A percentile compares a stretch with the other conserved stretches of the same genome.
phyloP scores from a whole-genome alignment of 2,797 vertebrate species.

The Fistularia tabacaria region DNA sequence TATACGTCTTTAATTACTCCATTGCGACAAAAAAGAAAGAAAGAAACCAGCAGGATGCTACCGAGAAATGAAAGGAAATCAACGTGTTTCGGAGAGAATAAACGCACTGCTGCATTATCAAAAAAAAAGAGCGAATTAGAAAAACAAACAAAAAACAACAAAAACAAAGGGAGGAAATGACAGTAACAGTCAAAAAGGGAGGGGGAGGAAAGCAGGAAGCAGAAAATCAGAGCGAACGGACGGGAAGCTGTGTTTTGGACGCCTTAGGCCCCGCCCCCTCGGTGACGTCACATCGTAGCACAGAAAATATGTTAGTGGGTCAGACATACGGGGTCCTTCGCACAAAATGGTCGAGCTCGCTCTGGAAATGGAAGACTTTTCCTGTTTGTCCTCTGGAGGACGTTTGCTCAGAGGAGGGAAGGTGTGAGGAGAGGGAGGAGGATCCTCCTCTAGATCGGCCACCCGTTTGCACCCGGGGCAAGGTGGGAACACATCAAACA shows the following conservation, averaged over 20 bases:
- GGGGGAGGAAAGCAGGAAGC: conserved; percentile 47
- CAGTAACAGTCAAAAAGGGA: conserved; percentile 19
- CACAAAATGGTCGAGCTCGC: conserved; percentile 68
- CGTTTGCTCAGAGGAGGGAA: conserved; percentile 22
- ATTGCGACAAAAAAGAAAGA: conserved; percentile 28
- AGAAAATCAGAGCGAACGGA: conserved; percentile 26
- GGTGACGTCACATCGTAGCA: conserved; percentile 33
- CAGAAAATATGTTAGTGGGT: conserved; percentile 73
- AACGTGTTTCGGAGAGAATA: conserved; percentile 3
- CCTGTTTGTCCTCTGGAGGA: background rate
- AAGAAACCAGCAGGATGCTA: conserved; percentile 17
- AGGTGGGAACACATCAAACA: too few relatives aligned
- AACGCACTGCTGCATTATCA: conserved; percentile 39
- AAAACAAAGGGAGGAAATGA: background rate
- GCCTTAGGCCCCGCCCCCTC: conserved; percentile 47
- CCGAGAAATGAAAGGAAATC: conserved; percentile 10
- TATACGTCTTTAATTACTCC: conserved; percentile 51
- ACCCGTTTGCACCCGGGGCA: too few relatives aligned
- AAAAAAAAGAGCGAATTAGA: conserved; percentile 1
- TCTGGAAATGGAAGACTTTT: conserved; percentile 62
- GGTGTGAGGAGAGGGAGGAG: conserved; percentile 35
- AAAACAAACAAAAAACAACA: too few relatives aligned
- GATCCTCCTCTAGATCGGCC: too few relatives aligned
- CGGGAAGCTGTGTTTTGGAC: conserved; percentile 58
- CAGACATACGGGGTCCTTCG: conserved; percentile 64